phyloP scores from a whole-genome alignment of 2,797 vertebrate species.

The Carapus acus region DNA sequence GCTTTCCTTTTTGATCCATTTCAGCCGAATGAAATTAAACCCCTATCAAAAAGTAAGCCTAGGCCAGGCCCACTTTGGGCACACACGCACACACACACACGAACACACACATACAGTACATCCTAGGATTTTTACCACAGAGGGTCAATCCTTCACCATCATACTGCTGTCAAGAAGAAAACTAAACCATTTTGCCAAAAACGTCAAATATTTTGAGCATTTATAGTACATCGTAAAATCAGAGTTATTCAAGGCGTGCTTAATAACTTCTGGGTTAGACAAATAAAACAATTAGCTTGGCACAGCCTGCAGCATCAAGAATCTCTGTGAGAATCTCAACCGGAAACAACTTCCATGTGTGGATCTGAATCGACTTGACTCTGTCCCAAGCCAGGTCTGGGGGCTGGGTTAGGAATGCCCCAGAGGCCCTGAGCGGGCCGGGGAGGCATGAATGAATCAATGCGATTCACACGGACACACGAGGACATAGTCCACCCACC shows the following conservation, averaged over 20 bases:
- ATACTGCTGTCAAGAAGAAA: constrained; percentile 3
- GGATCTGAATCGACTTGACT: constrained; percentile 48
- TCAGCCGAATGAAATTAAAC: constrained; percentile 19
- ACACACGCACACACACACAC: constrained; percentile 19
- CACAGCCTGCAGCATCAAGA: constrained; percentile 12
- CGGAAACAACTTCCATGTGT: constrained; percentile 38
- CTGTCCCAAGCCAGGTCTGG: constrained; percentile 54
- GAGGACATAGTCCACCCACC: constrained; percentile 61
- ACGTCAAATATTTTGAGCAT: neutral
- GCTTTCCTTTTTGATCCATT: constrained; percentile 3
- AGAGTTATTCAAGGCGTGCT: neutral
- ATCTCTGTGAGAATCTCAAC: constrained; percentile 23
- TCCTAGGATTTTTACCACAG: constrained; percentile 7
- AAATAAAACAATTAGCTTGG: neutral
- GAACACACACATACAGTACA: constrained; percentile 33
- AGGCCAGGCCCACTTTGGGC: constrained; percentile 30
- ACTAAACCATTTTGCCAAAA: constrained; percentile 7
- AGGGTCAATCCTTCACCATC: constrained; percentile 1
- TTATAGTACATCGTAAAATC: neutral
- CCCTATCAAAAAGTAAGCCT: neutral
- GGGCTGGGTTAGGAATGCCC: constrained; percentile 58
- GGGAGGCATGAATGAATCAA: constrained; percentile 61
- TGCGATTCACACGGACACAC: constrained; percentile 54
- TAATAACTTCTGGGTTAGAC: too few relatives aligned
- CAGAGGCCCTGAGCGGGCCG: constrained; percentile 50